Conservation (phyloP, 2,113 vertebrate species). For the Bucco capensis region DNA sequence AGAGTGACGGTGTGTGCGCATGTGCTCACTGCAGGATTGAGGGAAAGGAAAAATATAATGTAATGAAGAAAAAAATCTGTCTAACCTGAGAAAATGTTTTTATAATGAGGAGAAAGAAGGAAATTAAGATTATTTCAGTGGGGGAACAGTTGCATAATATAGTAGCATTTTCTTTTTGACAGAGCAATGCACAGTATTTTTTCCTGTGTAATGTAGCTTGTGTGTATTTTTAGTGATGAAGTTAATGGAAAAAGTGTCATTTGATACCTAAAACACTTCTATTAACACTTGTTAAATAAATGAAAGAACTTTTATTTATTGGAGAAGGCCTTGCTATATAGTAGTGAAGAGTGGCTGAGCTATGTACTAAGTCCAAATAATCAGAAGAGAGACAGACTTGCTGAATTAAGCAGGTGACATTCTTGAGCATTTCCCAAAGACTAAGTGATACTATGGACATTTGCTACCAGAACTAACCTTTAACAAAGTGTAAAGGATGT, state of each 20-base stretch:
- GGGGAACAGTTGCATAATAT: neutral
- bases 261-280: neutral
- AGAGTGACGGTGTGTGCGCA: conserved; percentile 46
- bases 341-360: neutral
- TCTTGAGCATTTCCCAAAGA: neutral
- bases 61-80: conserved; percentile 57
- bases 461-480: neutral
- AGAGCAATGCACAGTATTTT: neutral
- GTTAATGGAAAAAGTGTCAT: neutral
- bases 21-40: conserved; percentile 39
- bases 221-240: neutral
- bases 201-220: neutral
- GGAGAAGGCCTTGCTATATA: neutral
- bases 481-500: neutral
- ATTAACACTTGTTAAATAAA: neutral
- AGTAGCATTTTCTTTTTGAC: neutral
- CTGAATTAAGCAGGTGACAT: neutral
- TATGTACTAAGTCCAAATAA: neutral
- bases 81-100: conserved; percentile 53
- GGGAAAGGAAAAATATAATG: conserved; percentile 31
- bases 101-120: conserved; percentile 37
- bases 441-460: neutral
- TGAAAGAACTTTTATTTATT: neutral
- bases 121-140: conserved; percentile 16
- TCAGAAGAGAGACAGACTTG: neutral